phyloP scores from a whole-genome alignment of 2,113 vertebrate genomes.

The Forbesichthys papilliferus region DNA sequence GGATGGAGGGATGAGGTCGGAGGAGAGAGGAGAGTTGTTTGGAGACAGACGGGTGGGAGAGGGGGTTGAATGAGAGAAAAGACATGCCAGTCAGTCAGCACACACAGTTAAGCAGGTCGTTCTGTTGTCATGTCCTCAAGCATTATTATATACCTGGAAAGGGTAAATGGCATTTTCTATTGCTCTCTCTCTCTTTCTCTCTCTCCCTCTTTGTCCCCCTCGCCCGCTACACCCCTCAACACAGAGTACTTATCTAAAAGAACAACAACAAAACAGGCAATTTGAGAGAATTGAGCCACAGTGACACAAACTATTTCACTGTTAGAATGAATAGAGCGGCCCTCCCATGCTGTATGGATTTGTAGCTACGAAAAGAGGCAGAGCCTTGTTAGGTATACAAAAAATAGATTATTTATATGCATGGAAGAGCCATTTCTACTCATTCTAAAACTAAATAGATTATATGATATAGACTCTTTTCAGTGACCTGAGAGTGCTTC shows the following conservation, averaged over 20 bases:
- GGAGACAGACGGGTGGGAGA: slow-evolving; percentile 71
- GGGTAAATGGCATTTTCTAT: slow-evolving; percentile 81
- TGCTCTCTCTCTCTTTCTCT: slow-evolving; percentile 68
- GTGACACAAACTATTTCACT: slow-evolving; percentile 56
- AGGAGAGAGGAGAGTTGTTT: slow-evolving; percentile 60
- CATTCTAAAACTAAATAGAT: slow-evolving; percentile 59
- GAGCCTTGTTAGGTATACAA: slow-evolving; percentile 19
- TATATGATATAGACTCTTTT: slow-evolving; percentile 22
- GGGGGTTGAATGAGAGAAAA: slow-evolving; percentile 78
- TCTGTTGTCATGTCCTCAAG: slow-evolving; percentile 65
- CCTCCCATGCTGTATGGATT: slow-evolving; percentile 17
- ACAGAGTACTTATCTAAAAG: slow-evolving; percentile 86
- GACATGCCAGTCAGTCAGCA: slow-evolving; percentile 80
- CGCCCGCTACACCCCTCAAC: slow-evolving; percentile 81
- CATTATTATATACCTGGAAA: slow-evolving; percentile 78
- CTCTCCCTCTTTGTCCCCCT: slow-evolving; percentile 41
- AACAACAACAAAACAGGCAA: slow-evolving; percentile 62
- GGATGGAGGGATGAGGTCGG: slow-evolving; percentile 52
- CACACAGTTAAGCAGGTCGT: slow-evolving; percentile 72
- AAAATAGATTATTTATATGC: slow-evolving; percentile 15
- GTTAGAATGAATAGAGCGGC: slow-evolving; percentile 61
- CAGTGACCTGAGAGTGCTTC: too few relatives aligned
- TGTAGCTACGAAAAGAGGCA: background rate
- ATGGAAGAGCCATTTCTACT: slow-evolving; percentile 47
- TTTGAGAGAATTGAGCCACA: slow-evolving; percentile 73